These are phyloP conservation scores for Diaprepes abbreviatus DNA, from an alignment of 2,888 invertebrate species.

Conservation along the genomic window DNA sequence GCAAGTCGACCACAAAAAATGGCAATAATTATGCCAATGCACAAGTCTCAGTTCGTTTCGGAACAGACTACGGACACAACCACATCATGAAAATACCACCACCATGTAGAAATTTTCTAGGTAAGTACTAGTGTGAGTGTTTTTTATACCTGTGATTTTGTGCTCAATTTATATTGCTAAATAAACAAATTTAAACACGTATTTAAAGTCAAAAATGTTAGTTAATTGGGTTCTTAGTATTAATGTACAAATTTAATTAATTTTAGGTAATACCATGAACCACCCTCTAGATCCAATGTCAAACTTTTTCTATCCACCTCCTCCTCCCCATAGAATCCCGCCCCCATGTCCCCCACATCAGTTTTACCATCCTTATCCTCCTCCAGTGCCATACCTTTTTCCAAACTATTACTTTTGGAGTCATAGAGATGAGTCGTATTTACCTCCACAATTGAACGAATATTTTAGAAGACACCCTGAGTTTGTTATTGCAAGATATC, in stretches of 20 bases:
- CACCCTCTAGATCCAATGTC: not conserved
- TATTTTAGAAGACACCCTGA: slow-evolving; percentile 36
- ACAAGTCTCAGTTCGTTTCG: slow-evolving; percentile 58
- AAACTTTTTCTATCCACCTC: slow-evolving; percentile 26
- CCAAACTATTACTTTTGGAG: slow-evolving; percentile 49
- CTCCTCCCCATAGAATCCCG: not conserved
- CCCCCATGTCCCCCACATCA: slow-evolving; percentile 32
- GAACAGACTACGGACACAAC: slow-evolving; percentile 51
- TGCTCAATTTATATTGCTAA: too few species aligned
- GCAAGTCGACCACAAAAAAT: slow-evolving; percentile 20
- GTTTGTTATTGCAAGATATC: slow-evolving; percentile 12
- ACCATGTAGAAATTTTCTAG: slow-evolving; percentile 22
- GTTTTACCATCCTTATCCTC: slow-evolving; percentile 50
- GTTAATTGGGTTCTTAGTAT: too few species aligned
- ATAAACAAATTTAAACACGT: too few species aligned
- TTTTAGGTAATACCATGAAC: not conserved
- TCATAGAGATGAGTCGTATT: not conserved
- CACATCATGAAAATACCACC: slow-evolving; percentile 36
- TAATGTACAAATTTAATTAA: too few species aligned
- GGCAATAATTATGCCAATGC: slow-evolving; percentile 57
- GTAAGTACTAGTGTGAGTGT: slow-evolving; percentile 13
- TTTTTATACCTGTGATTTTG: too few species aligned
- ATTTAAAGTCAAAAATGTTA: too few species aligned
- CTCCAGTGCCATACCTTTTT: slow-evolving; percentile 47
- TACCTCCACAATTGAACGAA: slow-evolving; percentile 33